Evolutionary conservation across 2,888 invertebrate genomes (phyloP), one percentile per base, ranked within the genome.

Genomic region (Eristalinus aeneus): DNA sequence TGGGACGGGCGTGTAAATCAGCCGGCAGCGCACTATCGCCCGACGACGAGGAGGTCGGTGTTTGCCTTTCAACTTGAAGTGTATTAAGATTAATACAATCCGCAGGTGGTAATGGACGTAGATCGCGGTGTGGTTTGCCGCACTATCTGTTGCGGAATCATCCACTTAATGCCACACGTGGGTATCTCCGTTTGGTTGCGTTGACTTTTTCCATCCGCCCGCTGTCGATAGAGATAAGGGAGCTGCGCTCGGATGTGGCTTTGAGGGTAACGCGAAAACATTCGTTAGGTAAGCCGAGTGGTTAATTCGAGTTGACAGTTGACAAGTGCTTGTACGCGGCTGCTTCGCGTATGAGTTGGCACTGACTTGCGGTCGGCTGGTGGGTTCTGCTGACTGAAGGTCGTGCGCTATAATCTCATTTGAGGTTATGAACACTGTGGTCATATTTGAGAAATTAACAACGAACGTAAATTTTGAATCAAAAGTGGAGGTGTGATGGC

Each of bases 61-160:
- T 81, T 85, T 80, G 73, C 36, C 67, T 81, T 81, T 80, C 58
- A 76, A 76, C 72, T 65, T 32, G 34, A n/a, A 71, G 31, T 36
- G 68, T 73, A 77, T 85, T 85, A 77, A 85, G 85, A 85, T 85
- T 77, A 85, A 80, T 85, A 69, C 73, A 80, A 81, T 31, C 80
- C 58, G 20, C 85, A 85, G 85, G 85, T 85, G 76, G 85, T 81
- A 80, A 77, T 72, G 58, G 76, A 64, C 68, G 68, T 31, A 64
- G 20, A 32, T 61, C 64, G 36, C 20, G 72, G 58, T 63, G 58
- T 31, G 63, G 54, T 58, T 61, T 68, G 23, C 12, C n/a, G 23
- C 22, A 23, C 56, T 16, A 46, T 46, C 46, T n/a, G 46, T 46
- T 46, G 46, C 46, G 46, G 46, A 46, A 46, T 46, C 46, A 46